Percentiles rank a stretch among this genome's conserved stretches.
Evolutionary conservation across 2,888 invertebrate species (phyloP).

Genomic region (Taphrorychus bicolor): DNA sequence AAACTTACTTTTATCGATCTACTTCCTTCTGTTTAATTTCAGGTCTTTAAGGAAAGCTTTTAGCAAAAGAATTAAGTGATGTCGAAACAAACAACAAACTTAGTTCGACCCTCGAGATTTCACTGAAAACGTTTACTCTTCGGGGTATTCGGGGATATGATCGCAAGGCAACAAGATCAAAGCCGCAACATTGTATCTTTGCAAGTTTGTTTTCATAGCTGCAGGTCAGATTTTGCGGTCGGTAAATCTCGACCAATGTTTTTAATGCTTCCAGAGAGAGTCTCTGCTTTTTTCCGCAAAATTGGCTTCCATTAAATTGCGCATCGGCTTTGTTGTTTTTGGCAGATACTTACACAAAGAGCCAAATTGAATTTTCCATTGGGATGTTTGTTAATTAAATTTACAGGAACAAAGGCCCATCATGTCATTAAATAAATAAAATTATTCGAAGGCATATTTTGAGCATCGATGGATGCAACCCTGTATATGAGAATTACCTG

Average conservation of each 20-base stretch:
- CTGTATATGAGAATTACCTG: background rate
- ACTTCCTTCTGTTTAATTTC: too few relatives aligned
- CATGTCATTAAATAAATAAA: background rate
- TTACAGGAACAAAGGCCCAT: background rate
- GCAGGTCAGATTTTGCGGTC: constrained; percentile 5
- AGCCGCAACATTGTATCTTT: constrained; percentile 17
- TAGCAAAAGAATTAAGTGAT: background rate
- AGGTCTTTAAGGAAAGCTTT: too few relatives aligned
- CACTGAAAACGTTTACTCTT: background rate
- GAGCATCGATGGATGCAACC: background rate
- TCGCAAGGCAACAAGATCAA: constrained; percentile 25
- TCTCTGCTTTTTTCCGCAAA: constrained; percentile 19
- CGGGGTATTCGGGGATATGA: background rate
- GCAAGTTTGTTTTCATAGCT: constrained; percentile 14
- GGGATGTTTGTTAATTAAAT: constrained; percentile 11
- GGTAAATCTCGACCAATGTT: constrained; percentile 12
- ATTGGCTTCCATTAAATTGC: constrained; percentile 19
- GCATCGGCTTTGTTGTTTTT: constrained; percentile 28
- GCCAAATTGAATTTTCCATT: constrained; percentile 6
- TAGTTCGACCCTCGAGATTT: background rate
- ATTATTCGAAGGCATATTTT: background rate
- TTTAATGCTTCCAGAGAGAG: background rate
- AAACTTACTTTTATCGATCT: too few relatives aligned
- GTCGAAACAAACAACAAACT: background rate
- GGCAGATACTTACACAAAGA: constrained; percentile 19